Conservation (phyloP, 2,888 invertebrate species). For the Alloscopus bannaensis region DNA sequence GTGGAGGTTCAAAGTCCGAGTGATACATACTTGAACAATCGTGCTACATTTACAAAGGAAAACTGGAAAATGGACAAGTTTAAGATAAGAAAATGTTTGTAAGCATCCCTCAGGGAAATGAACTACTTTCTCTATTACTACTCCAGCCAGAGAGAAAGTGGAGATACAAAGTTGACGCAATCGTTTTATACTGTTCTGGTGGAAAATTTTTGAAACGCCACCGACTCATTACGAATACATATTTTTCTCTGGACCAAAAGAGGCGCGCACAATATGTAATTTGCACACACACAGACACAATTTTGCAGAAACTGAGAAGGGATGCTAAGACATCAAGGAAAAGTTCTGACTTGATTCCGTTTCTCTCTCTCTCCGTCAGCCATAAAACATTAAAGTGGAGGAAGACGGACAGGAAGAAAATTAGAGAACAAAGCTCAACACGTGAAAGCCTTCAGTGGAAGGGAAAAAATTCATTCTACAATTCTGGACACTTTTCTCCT, state of each 20-base stretch:
- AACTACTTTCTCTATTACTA: conserved; percentile 8
- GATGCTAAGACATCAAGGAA: neutral
- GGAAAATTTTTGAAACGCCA: conserved; percentile 24
- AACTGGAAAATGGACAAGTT: conserved; percentile 17
- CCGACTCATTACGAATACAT: neutral
- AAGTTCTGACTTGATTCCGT: conserved; percentile 14
- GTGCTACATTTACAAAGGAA: too few relatives aligned
- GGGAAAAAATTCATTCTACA: too few relatives aligned
- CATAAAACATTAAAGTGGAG: conserved; percentile 16
- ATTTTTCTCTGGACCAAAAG: too few relatives aligned
- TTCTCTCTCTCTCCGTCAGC: neutral
- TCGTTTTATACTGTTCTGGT: neutral
- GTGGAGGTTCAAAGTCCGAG: neutral
- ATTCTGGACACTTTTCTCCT: too few relatives aligned
- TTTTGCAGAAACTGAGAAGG: too few relatives aligned
- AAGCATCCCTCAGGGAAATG: conserved; percentile 43
- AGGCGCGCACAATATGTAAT: conserved; percentile 2
- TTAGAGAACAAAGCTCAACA: conserved; percentile 34
- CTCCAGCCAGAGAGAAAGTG: neutral
- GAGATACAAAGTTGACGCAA: neutral
- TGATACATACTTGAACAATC: too few relatives aligned
- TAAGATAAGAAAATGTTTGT: conserved; percentile 36
- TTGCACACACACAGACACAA: conserved; percentile 21
- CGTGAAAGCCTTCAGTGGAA: too few relatives aligned
- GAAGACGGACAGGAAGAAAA: conserved; percentile 46